Percentiles rank a stretch among this genome's conserved stretches.
Conservation (phyloP, 2,113 vertebrate genomes). For the Miniopterus natalensis region DNA sequence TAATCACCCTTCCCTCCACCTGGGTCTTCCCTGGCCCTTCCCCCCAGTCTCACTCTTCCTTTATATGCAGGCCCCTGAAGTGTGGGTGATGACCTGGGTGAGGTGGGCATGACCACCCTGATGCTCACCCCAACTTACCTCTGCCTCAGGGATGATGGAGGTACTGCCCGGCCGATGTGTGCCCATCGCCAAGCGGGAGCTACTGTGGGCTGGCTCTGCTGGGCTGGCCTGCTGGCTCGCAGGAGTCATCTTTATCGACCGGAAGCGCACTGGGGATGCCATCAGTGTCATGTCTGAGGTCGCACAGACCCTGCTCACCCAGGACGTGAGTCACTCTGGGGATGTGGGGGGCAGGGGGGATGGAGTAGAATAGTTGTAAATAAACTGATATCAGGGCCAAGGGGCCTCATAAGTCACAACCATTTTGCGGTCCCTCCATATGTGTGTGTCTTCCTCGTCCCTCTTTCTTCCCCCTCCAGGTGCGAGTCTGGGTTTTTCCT, state of each 20-base stretch:
- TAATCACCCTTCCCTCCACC: neutral
- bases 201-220: conserved; percentile 88
- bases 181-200: conserved; percentile 90
- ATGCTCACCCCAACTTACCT: neutral
- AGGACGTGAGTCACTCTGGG: conserved; percentile 86
- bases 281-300: conserved; percentile 87
- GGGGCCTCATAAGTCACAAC: neutral
- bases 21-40: neutral
- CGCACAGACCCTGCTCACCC: conserved; percentile 82
- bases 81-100: neutral
- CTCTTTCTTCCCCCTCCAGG: conserved; percentile 78
- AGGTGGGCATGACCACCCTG: neutral
- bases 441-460: neutral
- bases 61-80: neutral
- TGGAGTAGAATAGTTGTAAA: neutral
- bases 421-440: rapidly evolving
- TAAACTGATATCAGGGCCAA: neutral
- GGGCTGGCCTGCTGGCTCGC: conserved; percentile 90
- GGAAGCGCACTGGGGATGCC: conserved; percentile 86
- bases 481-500: conserved; percentile 89
- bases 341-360: neutral
- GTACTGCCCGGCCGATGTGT: conserved; percentile 88
- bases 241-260: conserved; percentile 90
- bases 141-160: conserved; percentile 88
- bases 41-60: neutral